phyloP scores from a whole-genome alignment of 2,888 invertebrate genomes.

The Nephrotoma flavescens region DNA sequence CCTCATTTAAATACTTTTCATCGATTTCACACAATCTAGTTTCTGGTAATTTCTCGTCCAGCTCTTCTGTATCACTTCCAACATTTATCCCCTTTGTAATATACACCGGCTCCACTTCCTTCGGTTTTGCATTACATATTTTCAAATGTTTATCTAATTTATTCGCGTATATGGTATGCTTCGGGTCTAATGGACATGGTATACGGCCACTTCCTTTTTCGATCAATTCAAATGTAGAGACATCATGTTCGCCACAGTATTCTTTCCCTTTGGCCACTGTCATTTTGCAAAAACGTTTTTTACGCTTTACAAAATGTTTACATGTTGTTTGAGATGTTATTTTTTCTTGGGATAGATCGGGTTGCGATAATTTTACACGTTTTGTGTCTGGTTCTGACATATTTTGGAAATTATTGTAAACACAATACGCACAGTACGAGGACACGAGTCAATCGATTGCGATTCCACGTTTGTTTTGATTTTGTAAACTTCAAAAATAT shows the following conservation, averaged over 20 bases:
- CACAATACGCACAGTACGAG: not conserved
- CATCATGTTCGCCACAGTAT: slow-evolving; percentile 59
- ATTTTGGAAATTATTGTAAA: not conserved
- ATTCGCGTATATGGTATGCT: slow-evolving; percentile 52
- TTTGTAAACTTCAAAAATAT: not conserved
- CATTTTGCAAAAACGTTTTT: slow-evolving; percentile 64
- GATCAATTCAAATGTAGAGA: not conserved
- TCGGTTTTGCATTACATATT: slow-evolving; percentile 54
- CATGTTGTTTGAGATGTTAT: slow-evolving; percentile 29
- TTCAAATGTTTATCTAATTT: slow-evolving; percentile 54
- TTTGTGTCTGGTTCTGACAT: not conserved
- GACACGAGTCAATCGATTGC: no score
- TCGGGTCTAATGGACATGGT: slow-evolving; percentile 56
- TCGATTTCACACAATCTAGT: slow-evolving; percentile 30
- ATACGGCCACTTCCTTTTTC: slow-evolving; percentile 34
- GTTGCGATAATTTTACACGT: not conserved
- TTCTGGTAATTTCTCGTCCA: slow-evolving; percentile 8
- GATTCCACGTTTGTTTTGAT: not conserved
- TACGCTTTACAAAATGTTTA: slow-evolving; percentile 49
- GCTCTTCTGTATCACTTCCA: slow-evolving; percentile 14
- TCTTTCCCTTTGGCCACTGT: slow-evolving; percentile 47
- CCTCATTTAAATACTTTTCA: slow-evolving; percentile 24
- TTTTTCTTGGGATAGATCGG: not conserved
- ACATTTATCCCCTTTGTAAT: slow-evolving; percentile 24
- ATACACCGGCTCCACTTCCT: slow-evolving; percentile 33